Evolutionary conservation across 2,888 invertebrate species (phyloP).

Genomic region (Podotricha telesiphe): DNA sequence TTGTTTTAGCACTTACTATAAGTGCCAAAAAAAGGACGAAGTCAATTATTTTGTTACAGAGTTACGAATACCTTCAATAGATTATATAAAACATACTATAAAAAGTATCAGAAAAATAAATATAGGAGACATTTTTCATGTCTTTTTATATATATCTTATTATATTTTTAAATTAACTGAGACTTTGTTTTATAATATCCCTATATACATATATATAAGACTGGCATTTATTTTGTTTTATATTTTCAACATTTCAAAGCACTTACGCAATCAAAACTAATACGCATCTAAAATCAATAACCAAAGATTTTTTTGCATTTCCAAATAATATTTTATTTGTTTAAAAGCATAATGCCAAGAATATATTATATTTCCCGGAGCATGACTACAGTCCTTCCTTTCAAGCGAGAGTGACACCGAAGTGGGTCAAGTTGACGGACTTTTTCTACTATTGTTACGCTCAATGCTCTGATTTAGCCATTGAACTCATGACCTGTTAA

Average conservation of each 20-base stretch:
- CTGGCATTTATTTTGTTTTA: too few species aligned
- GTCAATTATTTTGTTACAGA: neutral
- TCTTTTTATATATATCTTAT: too few species aligned
- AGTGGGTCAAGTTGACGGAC: constrained; percentile 77
- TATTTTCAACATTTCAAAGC: too few species aligned
- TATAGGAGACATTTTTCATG: too few species aligned
- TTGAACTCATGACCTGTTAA: constrained; percentile 70
- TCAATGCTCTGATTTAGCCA: constrained; percentile 67
- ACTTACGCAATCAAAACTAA: too few species aligned
- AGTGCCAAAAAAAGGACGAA: neutral
- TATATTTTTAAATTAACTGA: neutral
- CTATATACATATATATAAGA: too few species aligned
- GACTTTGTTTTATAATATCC: neutral
- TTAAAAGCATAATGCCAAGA: neutral
- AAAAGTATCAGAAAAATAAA: neutral
- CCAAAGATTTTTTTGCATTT: neutral
- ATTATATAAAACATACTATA: neutral
- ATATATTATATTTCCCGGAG: constrained; percentile 7
- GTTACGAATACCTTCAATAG: neutral
- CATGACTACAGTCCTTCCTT: constrained; percentile 53
- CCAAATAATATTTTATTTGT: neutral
- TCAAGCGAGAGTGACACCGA: constrained; percentile 66
- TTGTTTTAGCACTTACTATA: neutral
- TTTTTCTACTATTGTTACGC: constrained; percentile 72
- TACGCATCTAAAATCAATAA: too few species aligned